Evolutionary conservation across 2,113 vertebrate genomes (phyloP).

Genomic region (Colistium nudipinnis): DNA sequence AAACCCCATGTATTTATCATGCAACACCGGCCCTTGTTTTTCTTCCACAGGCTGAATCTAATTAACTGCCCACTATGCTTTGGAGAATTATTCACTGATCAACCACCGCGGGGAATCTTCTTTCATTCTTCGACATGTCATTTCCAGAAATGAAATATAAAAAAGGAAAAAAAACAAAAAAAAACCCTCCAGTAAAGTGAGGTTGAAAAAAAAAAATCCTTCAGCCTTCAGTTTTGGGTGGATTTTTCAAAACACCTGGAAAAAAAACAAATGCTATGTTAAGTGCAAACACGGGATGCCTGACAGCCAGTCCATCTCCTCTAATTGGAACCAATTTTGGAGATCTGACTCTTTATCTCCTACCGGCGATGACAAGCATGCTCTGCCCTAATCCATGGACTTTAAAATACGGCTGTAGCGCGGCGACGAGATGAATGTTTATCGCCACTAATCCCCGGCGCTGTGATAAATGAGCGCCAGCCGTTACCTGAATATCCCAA

Average conservation of each 20-base stretch:
- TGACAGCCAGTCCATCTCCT: slow-evolving; percentile 61
- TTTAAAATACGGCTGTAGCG: slow-evolving; percentile 80
- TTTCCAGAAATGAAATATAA: too few relatives aligned
- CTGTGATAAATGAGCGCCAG: slow-evolving; percentile 85
- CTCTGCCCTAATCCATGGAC: slow-evolving; percentile 82
- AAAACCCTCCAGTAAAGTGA: not conserved
- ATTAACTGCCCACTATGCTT: not conserved
- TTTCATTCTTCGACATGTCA: not conserved
- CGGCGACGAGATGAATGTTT: slow-evolving; percentile 89
- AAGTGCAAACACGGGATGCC: slow-evolving; percentile 34
- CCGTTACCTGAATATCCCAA: slow-evolving; percentile 68
- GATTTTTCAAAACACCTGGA: slow-evolving; percentile 22
- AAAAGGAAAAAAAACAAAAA: too few relatives aligned
- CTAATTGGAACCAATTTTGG: slow-evolving; percentile 75
- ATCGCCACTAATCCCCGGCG: slow-evolving; percentile 87
- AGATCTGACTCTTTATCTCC: slow-evolving; percentile 73
- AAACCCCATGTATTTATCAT: slow-evolving; percentile 41
- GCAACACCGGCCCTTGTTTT: slow-evolving; percentile 16
- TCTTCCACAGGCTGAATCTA: not conserved
- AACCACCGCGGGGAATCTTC: not conserved
- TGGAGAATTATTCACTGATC: not conserved
- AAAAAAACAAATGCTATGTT: slow-evolving; percentile 56
- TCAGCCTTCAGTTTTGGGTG: slow-evolving; percentile 1
- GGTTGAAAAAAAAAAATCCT: too few relatives aligned
- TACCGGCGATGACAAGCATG: slow-evolving; percentile 77